phyloP scores from a whole-genome alignment of 2,113 vertebrate genomes.

The Daubentonia madagascariensis region DNA sequence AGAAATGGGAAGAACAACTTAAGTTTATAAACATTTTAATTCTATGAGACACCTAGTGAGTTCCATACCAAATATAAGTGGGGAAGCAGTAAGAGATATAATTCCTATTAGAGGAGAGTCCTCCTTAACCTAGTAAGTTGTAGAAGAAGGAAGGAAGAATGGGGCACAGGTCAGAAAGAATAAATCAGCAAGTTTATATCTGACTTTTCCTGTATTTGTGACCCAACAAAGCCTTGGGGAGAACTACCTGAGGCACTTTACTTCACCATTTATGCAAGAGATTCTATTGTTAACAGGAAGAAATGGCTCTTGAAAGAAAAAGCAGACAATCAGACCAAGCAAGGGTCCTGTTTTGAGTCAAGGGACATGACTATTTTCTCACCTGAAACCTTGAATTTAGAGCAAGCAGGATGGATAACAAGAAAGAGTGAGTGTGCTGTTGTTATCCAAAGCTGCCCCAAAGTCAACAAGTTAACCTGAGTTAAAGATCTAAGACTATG shows the following conservation, averaged over 20 bases:
- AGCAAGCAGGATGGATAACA: slow-evolving; percentile 1
- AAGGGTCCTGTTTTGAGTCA: slow-evolving; percentile 15
- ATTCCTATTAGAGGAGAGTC: neutral
- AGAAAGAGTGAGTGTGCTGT: neutral
- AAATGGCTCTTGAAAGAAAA: slow-evolving; percentile 35
- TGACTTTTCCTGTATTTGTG: neutral
- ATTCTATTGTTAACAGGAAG: neutral
- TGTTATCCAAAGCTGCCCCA: neutral
- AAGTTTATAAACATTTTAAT: neutral
- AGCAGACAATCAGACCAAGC: neutral
- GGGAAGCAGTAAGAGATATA: neutral
- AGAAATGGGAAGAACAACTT: neutral
- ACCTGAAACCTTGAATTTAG: slow-evolving; percentile 30
- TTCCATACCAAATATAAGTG: neutral
- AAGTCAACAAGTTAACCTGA: neutral
- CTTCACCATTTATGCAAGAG: neutral
- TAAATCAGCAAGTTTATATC: neutral
- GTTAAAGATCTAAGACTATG: neutral
- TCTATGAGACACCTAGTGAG: neutral
- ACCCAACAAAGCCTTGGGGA: neutral
- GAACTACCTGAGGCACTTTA: neutral
- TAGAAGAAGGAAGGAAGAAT: neutral
- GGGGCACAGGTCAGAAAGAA: neutral
- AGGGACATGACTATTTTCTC: neutral
- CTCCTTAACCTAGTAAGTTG: neutral